Evolutionary conservation across 2,113 vertebrate species (phyloP).

Genomic region (Chaenogobius annularis): DNA sequence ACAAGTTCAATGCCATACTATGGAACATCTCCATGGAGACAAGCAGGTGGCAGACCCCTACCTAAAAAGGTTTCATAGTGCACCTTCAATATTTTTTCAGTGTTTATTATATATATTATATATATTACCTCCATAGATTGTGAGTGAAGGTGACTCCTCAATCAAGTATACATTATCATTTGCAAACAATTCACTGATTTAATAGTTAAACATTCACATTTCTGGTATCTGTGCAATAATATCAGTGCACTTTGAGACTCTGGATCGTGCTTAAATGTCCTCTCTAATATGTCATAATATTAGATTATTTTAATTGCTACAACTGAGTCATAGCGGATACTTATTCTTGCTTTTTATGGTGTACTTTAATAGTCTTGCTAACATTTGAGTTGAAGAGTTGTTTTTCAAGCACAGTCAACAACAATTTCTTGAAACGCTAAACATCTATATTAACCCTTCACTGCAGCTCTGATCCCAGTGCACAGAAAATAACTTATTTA

Average conservation of each 20-base stretch:
- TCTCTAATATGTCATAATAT: neutral
- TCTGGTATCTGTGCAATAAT: no score
- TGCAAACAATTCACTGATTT: neutral
- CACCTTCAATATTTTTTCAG: no score
- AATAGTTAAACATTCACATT: neutral
- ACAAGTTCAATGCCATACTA: no score
- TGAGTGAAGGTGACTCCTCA: neutral
- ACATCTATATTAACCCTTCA: slow-evolving; percentile 10
- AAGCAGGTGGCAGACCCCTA: no score
- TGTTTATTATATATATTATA: no score
- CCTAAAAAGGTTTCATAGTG: no score
- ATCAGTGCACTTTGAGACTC: no score
- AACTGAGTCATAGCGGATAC: neutral
- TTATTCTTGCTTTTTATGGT: neutral
- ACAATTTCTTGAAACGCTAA: slow-evolving; percentile 5
- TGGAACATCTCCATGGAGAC: no score
- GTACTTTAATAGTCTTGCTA: neutral
- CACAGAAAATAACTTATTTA: slow-evolving; percentile 11
- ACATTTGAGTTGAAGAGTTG: neutral
- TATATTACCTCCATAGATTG: no score
- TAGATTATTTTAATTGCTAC: neutral
- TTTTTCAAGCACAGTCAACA: neutral
- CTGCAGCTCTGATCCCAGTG: slow-evolving; percentile 32
- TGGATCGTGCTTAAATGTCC: neutral
- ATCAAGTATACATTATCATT: neutral